Percentiles rank a stretch among this genome's conserved stretches.
Evolutionary conservation across 2,113 vertebrate species (phyloP).

Genomic region (Cyphomyrus plagiostoma): DNA sequence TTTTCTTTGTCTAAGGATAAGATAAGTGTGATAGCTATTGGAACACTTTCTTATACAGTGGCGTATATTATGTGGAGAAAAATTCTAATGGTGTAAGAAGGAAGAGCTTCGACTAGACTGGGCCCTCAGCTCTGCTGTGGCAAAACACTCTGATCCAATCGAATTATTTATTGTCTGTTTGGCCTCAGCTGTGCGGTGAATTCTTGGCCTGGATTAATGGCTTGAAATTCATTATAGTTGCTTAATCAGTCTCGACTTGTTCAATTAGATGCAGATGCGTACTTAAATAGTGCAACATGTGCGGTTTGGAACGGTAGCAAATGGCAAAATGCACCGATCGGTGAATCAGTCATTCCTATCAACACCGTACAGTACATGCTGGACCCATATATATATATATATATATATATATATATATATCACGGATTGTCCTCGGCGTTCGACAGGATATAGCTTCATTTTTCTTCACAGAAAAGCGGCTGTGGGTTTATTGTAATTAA

Average conservation of each 20-base stretch:
- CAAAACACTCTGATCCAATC: background rate
- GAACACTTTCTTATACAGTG: background rate
- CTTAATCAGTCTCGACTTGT: background rate
- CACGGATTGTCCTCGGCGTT: background rate
- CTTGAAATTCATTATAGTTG: background rate
- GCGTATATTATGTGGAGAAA: background rate
- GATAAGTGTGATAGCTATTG: background rate
- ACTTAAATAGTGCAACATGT: background rate
- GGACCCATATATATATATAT: background rate
- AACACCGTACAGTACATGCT: background rate
- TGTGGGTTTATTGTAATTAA: background rate
- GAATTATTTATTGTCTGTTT: background rate
- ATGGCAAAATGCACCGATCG: background rate
- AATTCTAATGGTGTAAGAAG: background rate
- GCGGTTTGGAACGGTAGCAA: background rate
- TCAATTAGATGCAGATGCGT: background rate
- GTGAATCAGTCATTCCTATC: conserved; percentile 1
- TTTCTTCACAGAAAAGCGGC: background rate
- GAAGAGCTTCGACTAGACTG: background rate
- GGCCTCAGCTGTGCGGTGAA: background rate
- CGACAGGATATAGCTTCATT: background rate
- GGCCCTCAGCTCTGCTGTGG: background rate
- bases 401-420: no score
- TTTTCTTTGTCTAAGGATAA: conserved; percentile 3
- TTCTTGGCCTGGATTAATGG: background rate